Evolutionary conservation across 1,140 invertebrate species (phyloP).

Genomic region (Palaemon carinicauda): DNA sequence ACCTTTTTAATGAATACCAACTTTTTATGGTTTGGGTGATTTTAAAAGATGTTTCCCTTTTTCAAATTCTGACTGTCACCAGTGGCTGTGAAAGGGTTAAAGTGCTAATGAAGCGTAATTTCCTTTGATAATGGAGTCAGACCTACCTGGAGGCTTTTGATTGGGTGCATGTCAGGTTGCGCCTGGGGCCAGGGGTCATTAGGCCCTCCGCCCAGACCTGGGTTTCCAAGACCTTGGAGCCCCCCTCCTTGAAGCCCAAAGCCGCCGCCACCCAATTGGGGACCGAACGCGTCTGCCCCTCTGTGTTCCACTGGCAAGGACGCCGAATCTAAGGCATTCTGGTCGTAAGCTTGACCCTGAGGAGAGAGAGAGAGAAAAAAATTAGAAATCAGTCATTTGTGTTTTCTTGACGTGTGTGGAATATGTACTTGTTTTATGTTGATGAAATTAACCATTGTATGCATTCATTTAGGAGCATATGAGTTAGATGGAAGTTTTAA

Average conservation of each 20-base stretch:
- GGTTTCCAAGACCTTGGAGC: background rate
- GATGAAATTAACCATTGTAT: no score
- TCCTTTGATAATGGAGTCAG: background rate
- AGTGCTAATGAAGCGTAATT: no score
- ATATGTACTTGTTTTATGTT: no score
- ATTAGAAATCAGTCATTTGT: background rate
- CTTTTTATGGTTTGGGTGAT: no score
- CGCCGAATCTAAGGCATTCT: conserved; percentile 68
- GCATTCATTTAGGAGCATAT: no score
- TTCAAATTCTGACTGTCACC: no score
- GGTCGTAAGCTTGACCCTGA: conserved; percentile 36
- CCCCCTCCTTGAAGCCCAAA: conserved; percentile 30
- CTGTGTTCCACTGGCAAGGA: conserved; percentile 79
- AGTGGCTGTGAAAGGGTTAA: no score
- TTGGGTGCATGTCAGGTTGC: conserved; percentile 87
- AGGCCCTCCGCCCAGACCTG: conserved; percentile 55
- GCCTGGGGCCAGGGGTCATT: conserved; percentile 86
- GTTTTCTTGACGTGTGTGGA: no score
- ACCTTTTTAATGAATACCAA: no score
- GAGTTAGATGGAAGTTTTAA: no score
- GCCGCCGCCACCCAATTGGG: conserved; percentile 30
- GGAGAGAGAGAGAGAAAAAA: background rate
- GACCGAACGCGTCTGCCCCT: conserved; percentile 49
- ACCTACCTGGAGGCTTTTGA: conserved; percentile 75
- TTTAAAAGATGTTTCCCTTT: no score